Percentiles rank a stretch among this genome's conserved stretches.
These are phyloP conservation scores for Orchesella flavescens DNA, from an alignment of 2,888 invertebrate genomes.

Conservation along the genomic window DNA sequence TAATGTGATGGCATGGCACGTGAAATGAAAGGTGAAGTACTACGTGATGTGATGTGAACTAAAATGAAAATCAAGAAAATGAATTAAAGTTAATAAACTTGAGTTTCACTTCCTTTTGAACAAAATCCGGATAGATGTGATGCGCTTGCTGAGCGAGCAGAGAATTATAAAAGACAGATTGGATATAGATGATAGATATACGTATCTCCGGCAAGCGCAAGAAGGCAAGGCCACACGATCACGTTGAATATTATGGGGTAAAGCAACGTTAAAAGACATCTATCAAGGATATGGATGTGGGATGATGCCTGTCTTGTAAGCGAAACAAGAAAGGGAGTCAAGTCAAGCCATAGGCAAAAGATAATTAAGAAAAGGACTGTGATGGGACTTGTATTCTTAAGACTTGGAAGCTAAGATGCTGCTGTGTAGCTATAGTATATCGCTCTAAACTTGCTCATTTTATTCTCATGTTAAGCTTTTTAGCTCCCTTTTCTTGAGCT, in stretches of 20 bases:
- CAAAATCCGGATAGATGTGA: not conserved
- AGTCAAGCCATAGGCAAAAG: constrained; percentile 18
- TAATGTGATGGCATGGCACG: no score
- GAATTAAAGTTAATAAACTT: not conserved
- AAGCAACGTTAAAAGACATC: not conserved
- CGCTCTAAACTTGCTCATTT: not conserved
- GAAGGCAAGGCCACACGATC: no score
- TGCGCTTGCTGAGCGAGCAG: not conserved
- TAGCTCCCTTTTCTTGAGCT: constrained; percentile 8
- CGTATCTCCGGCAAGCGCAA: no score
- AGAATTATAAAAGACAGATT: not conserved
- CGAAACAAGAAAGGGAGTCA: no score
- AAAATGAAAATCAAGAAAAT: no score
- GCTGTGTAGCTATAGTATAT: not conserved
- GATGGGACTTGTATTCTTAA: constrained; percentile 3
- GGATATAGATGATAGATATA: no score
- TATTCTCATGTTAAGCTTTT: not conserved
- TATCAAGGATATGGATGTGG: not conserved
- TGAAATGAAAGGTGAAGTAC: no score
- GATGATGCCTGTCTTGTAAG: not conserved
- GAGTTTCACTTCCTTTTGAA: not conserved
- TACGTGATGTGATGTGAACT: no score
- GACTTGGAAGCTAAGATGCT: no score
- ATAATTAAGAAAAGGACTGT: constrained; percentile 48
- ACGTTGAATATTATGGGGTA: no score